Percentiles rank a stretch among this genome's conserved stretches.
Evolutionary conservation across 2,888 invertebrate genomes (phyloP).

Genomic region (Calliopum simillimum): DNA sequence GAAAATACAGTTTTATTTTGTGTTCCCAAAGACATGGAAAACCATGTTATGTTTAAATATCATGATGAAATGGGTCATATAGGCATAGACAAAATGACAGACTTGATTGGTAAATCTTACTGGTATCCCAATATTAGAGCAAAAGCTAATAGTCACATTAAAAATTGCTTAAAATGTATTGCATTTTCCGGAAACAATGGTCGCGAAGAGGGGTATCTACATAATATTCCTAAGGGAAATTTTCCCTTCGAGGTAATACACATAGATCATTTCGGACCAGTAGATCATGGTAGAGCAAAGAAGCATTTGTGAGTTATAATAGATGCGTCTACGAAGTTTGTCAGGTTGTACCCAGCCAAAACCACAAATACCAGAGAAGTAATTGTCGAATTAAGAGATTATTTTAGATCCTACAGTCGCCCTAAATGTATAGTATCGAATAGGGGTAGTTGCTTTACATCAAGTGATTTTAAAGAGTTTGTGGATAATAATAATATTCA

Average conservation of each 20-base stretch:
- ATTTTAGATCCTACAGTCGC: conserved; percentile 39
- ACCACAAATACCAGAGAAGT: conserved; percentile 7
- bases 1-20: conserved; percentile 31
- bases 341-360: conserved; percentile 11
- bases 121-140: conserved; percentile 30
- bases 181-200: conserved; percentile 28
- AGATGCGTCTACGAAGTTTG: conserved; percentile 49
- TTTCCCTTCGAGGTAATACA: conserved; percentile 51
- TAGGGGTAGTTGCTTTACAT: conserved; percentile 48
- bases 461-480: conserved; percentile 45
- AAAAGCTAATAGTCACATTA: conserved; percentile 21
- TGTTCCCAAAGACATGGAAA: conserved; percentile 35
- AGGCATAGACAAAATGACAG: conserved; percentile 7
- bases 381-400: conserved; percentile 28
- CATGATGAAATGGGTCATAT: conserved; percentile 36
- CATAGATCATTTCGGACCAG: conserved; percentile 53
- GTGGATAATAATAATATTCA: conserved; percentile 35
- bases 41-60: conserved; percentile 36
- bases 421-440: conserved; percentile 40
- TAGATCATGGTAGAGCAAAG: conserved; percentile 41
- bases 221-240: no score
- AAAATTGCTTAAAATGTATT: conserved; percentile 35
- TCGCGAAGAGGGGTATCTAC: conserved; percentile 41
- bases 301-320: conserved; percentile 50
- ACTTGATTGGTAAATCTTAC: conserved; percentile 25